A percentile compares a stretch with the other conserved stretches of the same genome.
These are phyloP conservation scores for Autographa gamma DNA, from an alignment of 2,888 invertebrate genomes.

Conservation along the genomic window DNA sequence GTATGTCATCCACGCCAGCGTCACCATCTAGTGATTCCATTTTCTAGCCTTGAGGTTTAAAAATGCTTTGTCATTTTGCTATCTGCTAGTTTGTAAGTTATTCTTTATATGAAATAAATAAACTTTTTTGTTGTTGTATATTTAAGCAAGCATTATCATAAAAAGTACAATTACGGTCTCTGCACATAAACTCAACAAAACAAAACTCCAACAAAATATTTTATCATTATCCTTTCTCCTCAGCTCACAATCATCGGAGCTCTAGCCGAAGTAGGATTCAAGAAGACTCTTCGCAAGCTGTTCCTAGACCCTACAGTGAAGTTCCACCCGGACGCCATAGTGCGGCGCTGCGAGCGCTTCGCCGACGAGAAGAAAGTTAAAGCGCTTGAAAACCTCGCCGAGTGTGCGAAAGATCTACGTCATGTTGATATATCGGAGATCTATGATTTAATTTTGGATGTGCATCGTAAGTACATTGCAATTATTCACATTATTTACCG, in stretches of 20 bases:
- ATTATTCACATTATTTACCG: not conserved
- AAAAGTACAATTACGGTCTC: too few relatives aligned
- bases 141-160: too few relatives aligned
- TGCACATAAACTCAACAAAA: too few relatives aligned
- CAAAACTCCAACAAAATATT: not conserved
- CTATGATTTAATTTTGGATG: conserved; percentile 84
- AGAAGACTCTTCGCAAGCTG: conserved; percentile 83
- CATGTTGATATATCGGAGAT: conserved; percentile 77
- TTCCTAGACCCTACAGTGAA: conserved; percentile 87
- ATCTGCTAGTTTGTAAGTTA: too few relatives aligned
- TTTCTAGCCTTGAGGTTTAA: too few relatives aligned
- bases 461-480: conserved; percentile 83
- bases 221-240: conserved; percentile 14
- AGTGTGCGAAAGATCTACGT: conserved; percentile 73
- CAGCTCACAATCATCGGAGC: conserved; percentile 86
- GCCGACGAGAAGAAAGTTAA: conserved; percentile 77
- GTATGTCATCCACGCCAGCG: too few relatives aligned
- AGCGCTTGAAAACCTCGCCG: conserved; percentile 75
- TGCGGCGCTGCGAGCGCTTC: conserved; percentile 86
- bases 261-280: conserved; percentile 87
- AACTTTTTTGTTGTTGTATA: too few relatives aligned
- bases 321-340: conserved; percentile 85
- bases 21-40: too few relatives aligned
- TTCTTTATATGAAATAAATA: too few relatives aligned
- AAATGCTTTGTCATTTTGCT: too few relatives aligned